These are phyloP conservation scores for Nautilus pompilius DNA, from an alignment of 1,140 invertebrate genomes.

Conservation along the genomic window DNA sequence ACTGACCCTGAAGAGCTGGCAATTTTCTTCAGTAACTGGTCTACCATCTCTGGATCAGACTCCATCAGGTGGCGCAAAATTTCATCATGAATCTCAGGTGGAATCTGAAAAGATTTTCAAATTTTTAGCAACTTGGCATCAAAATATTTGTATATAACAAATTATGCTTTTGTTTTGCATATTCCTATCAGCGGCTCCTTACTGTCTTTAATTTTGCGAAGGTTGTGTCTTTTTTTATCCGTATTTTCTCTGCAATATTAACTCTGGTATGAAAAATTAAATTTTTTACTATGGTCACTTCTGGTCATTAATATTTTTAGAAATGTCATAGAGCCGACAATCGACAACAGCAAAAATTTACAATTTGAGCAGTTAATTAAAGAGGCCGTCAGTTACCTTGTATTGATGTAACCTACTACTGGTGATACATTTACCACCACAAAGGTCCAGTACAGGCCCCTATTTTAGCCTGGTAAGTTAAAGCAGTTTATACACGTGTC, in stretches of 20 bases:
- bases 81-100: conserved; percentile 77
- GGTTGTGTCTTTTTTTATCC: too few species aligned
- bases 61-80: conserved; percentile 82
- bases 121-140: background rate
- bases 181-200: background rate
- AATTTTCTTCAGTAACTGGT: conserved; percentile 64
- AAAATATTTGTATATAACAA: background rate
- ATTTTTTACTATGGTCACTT: background rate
- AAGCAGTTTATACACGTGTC: too few species aligned
- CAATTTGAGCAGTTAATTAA: too few species aligned
- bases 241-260: background rate
- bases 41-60: conserved; percentile 73
- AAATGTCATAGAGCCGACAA: too few species aligned
- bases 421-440: too few species aligned
- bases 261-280: background rate
- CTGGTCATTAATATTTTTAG: too few species aligned
- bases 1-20: conserved; percentile 55
- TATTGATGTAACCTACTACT: too few species aligned
- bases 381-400: too few species aligned
- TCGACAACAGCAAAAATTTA: too few species aligned
- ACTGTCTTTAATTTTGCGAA: too few species aligned
- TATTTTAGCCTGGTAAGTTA: too few species aligned
- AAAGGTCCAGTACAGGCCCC: too few species aligned
- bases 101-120: conserved; percentile 56
- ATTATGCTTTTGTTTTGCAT: background rate